Base-by-base conservation (phyloP, 2,113 vertebrate genomes). In the Hylia prasina region DNA sequence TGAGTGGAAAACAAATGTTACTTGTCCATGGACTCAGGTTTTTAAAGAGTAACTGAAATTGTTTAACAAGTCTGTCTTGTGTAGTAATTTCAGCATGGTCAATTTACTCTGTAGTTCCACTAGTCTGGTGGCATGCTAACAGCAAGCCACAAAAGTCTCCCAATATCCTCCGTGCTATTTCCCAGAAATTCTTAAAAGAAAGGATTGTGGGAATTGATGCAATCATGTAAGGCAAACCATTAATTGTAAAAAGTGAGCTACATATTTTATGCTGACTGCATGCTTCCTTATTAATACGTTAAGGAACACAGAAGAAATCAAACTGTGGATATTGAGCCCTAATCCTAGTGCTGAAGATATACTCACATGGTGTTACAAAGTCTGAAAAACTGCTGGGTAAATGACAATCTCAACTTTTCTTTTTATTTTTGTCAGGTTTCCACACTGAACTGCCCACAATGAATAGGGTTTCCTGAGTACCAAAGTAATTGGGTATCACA, bases 341-440 rank as follows among this genome's bases (percentile, higher is more conserved):
- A 69, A 89, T 73, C 9, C 42, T 51, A 15, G n/a, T 25, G 31
- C 44, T 58, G 33, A 51, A 60, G 30, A 18, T 87, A 66, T 57
- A 94, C 75, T 83, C 51, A 61, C 40, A n/a, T 61, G 28, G 30
- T 82, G 16, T 51, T 89, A 60, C 12, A 70, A 89, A 75, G 76
- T 44, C 57, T 81, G 35, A 44, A 84, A 83, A 68, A 40, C 60
- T 94, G 31, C 58, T 85, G 81, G 63, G 78, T 66, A 87, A 87
- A 86, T 3, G 4, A 82, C 31, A 54, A 75, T 47, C 21, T 16
- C 35, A 78, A 82, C 35, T 77, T 85, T 70, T 79, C 48, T 89
- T 75, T 79, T 63, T 66, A 60, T 96, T 89, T 45, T 88, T 96
- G 53, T 91, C 81, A 89, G 60, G n/a, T 93, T 96, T 96, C 96